These are phyloP conservation scores for Aphodius granarius DNA, from an alignment of 2,888 invertebrate genomes.

Conservation along the genomic window DNA sequence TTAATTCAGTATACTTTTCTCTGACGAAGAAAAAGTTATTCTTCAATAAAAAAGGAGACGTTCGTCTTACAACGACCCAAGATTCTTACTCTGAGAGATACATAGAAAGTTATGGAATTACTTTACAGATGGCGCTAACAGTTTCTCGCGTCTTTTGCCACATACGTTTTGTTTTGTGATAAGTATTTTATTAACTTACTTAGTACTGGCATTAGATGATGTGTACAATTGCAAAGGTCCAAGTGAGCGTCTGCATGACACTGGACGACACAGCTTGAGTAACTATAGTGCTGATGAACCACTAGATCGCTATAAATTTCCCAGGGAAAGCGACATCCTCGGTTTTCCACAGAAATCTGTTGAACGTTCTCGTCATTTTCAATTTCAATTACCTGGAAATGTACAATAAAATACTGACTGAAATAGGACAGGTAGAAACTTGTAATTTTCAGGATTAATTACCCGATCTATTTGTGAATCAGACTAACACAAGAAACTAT, in stretches of 20 bases:
- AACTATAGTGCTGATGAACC: slow-evolving; percentile 60
- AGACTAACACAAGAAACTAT: no score
- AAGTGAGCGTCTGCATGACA: slow-evolving; percentile 60
- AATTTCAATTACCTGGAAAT: slow-evolving; percentile 60
- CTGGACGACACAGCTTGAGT: slow-evolving; percentile 62
- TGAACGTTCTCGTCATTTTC: slow-evolving; percentile 61
- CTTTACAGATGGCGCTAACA: no score
- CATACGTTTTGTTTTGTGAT: neutral
- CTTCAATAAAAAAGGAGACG: no score
- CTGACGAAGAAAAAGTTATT: no score
- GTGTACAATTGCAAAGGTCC: slow-evolving; percentile 63
- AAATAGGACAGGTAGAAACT: neutral
- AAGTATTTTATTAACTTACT: slow-evolving; percentile 49
- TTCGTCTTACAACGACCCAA: no score
- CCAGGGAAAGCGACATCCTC: slow-evolving; percentile 61
- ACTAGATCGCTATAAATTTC: slow-evolving; percentile 54
- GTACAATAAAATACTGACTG: no score
- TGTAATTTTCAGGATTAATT: no score
- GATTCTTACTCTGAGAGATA: no score
- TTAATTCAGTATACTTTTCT: no score
- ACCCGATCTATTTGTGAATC: no score
- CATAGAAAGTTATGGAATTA: no score
- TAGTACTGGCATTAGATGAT: slow-evolving; percentile 62
- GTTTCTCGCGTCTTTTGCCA: no score
- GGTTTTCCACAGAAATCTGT: slow-evolving; percentile 53